Evolutionary conservation across 2,113 vertebrate species (phyloP).

Genomic region (Xiphorhynchus elegans): DNA sequence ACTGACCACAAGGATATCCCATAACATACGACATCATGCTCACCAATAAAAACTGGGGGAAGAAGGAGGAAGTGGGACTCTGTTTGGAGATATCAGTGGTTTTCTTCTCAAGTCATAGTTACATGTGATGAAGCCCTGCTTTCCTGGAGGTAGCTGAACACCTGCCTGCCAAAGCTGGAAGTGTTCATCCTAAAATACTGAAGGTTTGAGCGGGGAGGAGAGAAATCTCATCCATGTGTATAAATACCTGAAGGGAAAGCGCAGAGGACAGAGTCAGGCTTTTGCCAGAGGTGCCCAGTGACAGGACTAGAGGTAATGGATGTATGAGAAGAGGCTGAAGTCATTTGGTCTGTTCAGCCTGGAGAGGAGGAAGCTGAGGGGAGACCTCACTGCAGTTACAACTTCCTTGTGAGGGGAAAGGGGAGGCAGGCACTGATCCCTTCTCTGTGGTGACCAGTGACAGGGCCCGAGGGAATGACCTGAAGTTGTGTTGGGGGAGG

Average conservation of each 20-base stretch:
- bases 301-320: background rate
- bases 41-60: background rate
- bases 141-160: background rate
- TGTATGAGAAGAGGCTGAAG: too few species aligned
- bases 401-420: too few species aligned
- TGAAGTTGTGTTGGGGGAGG: too few species aligned
- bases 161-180: background rate
- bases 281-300: background rate
- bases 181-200: background rate
- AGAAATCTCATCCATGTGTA: background rate
- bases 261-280: background rate
- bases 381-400: too few species aligned
- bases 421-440: too few species aligned
- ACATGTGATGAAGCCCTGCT: background rate
- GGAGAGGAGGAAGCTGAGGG: too few species aligned
- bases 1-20: background rate
- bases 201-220: background rate
- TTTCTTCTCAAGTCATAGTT: background rate
- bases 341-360: too few species aligned
- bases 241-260: background rate
- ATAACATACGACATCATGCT: background rate
- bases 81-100: background rate
- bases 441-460: too few species aligned
- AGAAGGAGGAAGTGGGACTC: background rate
- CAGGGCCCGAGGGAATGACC: too few species aligned